These are phyloP conservation scores for Phasia obesa DNA, from an alignment of 2,888 invertebrate species.

Conservation along the genomic window DNA sequence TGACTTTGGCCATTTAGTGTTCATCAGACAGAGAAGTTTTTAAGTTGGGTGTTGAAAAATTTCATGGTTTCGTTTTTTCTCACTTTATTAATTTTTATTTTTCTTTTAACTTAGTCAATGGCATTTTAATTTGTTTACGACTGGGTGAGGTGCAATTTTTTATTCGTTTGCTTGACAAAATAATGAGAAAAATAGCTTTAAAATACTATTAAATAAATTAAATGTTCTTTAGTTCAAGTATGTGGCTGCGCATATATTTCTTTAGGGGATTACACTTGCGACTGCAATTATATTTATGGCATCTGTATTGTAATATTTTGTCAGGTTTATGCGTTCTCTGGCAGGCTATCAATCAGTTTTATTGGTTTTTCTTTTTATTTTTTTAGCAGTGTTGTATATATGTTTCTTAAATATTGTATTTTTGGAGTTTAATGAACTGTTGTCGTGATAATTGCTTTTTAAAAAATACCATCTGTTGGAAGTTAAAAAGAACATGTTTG, in stretches of 20 bases:
- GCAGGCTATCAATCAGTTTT: constrained; percentile 67
- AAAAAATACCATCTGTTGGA: not conserved
- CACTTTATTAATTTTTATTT: constrained; percentile 16
- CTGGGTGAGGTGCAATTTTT: constrained; percentile 61
- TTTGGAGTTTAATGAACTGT: constrained; percentile 20
- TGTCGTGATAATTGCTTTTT: constrained; percentile 17
- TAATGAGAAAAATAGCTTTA: constrained; percentile 21
- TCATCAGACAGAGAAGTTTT: constrained; percentile 50
- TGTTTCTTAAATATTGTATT: not conserved
- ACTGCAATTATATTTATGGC: constrained; percentile 66
- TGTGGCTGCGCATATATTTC: constrained; percentile 23
- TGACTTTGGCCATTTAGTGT: constrained; percentile 59
- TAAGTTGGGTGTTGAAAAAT: constrained; percentile 61
- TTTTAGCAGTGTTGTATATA: not conserved
- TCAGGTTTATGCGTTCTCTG: constrained; percentile 73
- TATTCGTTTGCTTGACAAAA: constrained; percentile 37
- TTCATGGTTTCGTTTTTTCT: constrained; percentile 42
- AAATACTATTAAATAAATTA: constrained; percentile 64
- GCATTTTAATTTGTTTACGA: constrained; percentile 70
- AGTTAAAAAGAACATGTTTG: not conserved
- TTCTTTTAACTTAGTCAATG: constrained; percentile 51
- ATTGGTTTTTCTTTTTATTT: constrained; percentile 28
- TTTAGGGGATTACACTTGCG: constrained; percentile 68
- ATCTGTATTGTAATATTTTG: constrained; percentile 76
- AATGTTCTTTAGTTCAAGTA: constrained; percentile 39